Evolutionary conservation across 2,888 invertebrate species (phyloP), one percentile per base, ranked within the genome.

Genomic region (Cosmopolites sordidus): DNA sequence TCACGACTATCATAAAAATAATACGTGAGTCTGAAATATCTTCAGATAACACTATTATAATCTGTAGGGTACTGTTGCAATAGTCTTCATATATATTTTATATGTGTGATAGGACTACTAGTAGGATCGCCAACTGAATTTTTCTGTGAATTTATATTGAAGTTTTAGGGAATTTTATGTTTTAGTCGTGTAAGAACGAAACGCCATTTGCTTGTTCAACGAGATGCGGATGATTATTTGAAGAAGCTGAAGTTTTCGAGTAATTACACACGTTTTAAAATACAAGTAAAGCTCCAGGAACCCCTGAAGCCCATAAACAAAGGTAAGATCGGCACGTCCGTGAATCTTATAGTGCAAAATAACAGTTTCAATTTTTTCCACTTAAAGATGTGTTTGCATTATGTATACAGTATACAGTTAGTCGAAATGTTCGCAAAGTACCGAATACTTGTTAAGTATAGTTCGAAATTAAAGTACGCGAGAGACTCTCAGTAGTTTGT

Each of bases 401-500:
- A 61, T 62, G 64, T 50, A 50, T 56, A 41, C 41, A 62, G 62
- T 62, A 50, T 56, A 66, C 64, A 66, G 62, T 65, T 63, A 63
- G 61, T 63, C 60, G 58, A 58, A 63, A 51, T 64, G 64, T 65
- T 62, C 63, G 64, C 65, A 66, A 59, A 63, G 61, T 60, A 63
- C 59, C 64, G 62, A 61, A 62, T 60, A 61, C 55, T 59, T 61
- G 60, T 59, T 57, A 58, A 58, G 51, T 62, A 61, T 64, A 63
- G 64, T 65, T 65, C 62, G 62, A 62, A 59, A 62, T 67, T 64
- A 64, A 66, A 67, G 66, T 66, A 63, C 71, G 71, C 69, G 71
- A 68, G 64, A 71, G 69, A 72, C 71, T 69, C 64, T 64, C 65
- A 71, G 72, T 73, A 73, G 73, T 73, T 73, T 72, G 73, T 73